These are phyloP conservation scores for Eledona agricola DNA, from an alignment of 2,888 invertebrate genomes.

Conservation along the genomic window DNA sequence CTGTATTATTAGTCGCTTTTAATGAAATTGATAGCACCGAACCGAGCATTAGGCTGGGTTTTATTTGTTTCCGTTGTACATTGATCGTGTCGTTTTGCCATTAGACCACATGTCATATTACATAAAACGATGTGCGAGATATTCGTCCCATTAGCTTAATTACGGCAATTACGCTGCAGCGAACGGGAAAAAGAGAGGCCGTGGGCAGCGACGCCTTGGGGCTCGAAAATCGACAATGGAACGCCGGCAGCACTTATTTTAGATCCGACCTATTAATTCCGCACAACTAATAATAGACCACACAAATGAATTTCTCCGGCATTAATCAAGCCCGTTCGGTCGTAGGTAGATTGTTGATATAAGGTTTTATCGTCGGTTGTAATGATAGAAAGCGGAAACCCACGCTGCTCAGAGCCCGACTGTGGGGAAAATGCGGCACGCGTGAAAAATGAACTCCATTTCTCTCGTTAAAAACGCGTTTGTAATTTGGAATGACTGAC, in stretches of 20 bases:
- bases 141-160: slow-evolving; percentile 23
- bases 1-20: too few relatives aligned
- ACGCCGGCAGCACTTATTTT: slow-evolving; percentile 4
- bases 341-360: slow-evolving; percentile 34
- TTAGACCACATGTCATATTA: slow-evolving; percentile 10
- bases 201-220: too few relatives aligned
- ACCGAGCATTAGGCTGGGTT: too few relatives aligned
- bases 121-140: slow-evolving; percentile 12
- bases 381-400: slow-evolving; percentile 31
- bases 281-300: slow-evolving; percentile 28
- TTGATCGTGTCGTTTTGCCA: slow-evolving; percentile 2
- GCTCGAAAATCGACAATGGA: too few relatives aligned
- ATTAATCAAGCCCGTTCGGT: slow-evolving; percentile 27
- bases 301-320: slow-evolving; percentile 32
- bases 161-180: slow-evolving; percentile 8
- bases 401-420: slow-evolving; percentile 15
- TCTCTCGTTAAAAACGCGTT: slow-evolving; percentile 25
- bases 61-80: not conserved
- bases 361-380: slow-evolving; percentile 22
- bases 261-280: slow-evolving; percentile 22
- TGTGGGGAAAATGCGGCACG: slow-evolving; percentile 3
- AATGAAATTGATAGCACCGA: too few relatives aligned
- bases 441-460: slow-evolving; percentile 21
- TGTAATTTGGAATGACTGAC: slow-evolving; percentile 24
- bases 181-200: too few relatives aligned